phyloP scores from a whole-genome alignment of 2,888 invertebrate genomes.

The Ennomos quercinarius region DNA sequence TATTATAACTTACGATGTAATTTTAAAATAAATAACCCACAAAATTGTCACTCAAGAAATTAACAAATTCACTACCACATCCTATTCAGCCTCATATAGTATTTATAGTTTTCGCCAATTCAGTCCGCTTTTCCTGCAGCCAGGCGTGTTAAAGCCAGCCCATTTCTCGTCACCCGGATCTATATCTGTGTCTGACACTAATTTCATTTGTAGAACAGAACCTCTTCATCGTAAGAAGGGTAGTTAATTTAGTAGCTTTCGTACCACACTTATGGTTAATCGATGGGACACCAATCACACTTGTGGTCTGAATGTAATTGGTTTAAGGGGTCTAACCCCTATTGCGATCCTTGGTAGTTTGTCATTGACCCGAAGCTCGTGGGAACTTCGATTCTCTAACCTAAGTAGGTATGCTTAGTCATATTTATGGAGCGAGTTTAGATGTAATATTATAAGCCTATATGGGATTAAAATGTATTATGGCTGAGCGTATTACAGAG shows the following conservation, averaged over 20 bases:
- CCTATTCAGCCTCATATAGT: too few species aligned
- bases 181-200: neutral
- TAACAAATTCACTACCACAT: too few species aligned
- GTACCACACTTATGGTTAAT: constrained; percentile 26
- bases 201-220: neutral
- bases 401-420: too few species aligned
- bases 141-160: neutral
- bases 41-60: too few species aligned
- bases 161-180: neutral
- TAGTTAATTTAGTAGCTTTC: constrained; percentile 16
- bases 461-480: too few species aligned
- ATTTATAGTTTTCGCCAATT: too few species aligned
- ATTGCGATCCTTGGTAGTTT: constrained; percentile 3
- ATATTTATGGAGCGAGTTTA: too few species aligned
- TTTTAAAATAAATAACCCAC: too few species aligned
- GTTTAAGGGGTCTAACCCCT: constrained; percentile 20
- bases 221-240: constrained; percentile 9
- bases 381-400: neutral
- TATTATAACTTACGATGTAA: too few species aligned
- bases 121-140: too few species aligned
- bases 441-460: too few species aligned
- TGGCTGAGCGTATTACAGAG: too few species aligned
- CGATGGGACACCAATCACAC: constrained; percentile 34
- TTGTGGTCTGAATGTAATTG: constrained; percentile 31
- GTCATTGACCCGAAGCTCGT: constrained; percentile 2